Base-by-base conservation (phyloP, 1,140 invertebrate genomes). In the Conus ventricosus region DNA sequence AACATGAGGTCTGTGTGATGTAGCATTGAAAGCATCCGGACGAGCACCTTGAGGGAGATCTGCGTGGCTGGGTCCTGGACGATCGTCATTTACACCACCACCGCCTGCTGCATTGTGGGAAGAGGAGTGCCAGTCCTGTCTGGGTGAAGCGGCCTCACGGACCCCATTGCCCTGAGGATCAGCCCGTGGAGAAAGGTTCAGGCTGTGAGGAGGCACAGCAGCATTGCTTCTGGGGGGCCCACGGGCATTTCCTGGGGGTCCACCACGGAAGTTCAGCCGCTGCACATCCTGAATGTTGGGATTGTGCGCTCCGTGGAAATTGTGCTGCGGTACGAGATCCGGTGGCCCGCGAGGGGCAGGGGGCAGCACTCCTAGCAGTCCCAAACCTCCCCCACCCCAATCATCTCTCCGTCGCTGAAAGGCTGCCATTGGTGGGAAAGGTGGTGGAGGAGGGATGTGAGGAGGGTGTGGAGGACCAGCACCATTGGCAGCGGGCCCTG, bases 381-480 rank as follows among this genome's bases (percentile, higher is more conserved):
- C 83, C 7, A 63, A 25, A 23, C 82, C 53, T 15, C n/a, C 82
- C n/a, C 63, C 57, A 7, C 84, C 57, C 39, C 63, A 27, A 7
- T 53, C 71, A 11, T 67, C 39, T 63, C 39, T 53, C 8, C 63
- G 23, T 63, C 85, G 80, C 63, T 87, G 88, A 51, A 54, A 55
- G 63, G 39, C 25, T 3, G 84, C 57, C 63, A 82, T 89, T 75
- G n/a, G 27, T 63, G 78, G 83, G 67, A 23, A 27, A 57, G 60
- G 25, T 10, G 39, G 84, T 10, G 81, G 81, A 0, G 27, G 78
- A 23, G 81, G 81, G 51, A 83, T 54, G 81, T 83, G 81, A 15
- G 76, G 55, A 60, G 57, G 57, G 63, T 84, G 83, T 10, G 84
- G 63, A 11, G 82, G 82, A 27, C n/a, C 63, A 23, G 63, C 84